Base-by-base conservation (phyloP, 2,888 invertebrate genomes). In the Cepaea hortensis region DNA sequence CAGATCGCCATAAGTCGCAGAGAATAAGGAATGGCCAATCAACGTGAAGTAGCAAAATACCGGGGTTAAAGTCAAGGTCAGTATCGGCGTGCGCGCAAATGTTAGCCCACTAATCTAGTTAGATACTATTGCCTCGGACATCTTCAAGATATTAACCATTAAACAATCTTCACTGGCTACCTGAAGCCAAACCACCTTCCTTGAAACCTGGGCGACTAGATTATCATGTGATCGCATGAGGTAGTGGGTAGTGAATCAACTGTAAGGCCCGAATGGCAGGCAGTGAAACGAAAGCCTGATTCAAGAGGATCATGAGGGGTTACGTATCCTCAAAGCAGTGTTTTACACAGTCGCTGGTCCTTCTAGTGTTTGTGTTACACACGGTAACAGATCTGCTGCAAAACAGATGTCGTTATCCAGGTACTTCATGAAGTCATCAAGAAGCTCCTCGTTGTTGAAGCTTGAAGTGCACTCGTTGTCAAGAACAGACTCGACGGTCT, bases 291-390 rank as follows among this genome's bases (percentile, higher is more conserved):
- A n/a, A 7, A 18, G 75, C 48, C 6, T 48, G 9, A 35, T 79
- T 6, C 48, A 46, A 50, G 2, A 70, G 4, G 81, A 81, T 81
- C 68, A 70, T 13, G 4, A 6, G 35, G 62, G 7, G 0, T 70
- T 68, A 20, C 55, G 11, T 9, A 18, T 35, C 50, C 48, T 70
- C 20, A 18, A 15, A 62, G 13, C 23, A 15, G 62, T 9, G 62
- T 23, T 23, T 35, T 70, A 85, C 7, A 85, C 85, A 5, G 85
- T 79, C 5, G 85, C 85, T 50, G 85, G 85, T 9, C 85, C 85
- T 70, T 85, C 85, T 20, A 35, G 46, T 65, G 62, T 46, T 20
- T 62, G 62, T 75, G 65, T 68, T 18, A 85, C 77, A 68, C 79
- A 50, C 35, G 77, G 70, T 55, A 76, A 62, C 4, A 65, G 77